Conservation (phyloP, 2,888 invertebrate genomes). For the Axea sp. region DNA sequence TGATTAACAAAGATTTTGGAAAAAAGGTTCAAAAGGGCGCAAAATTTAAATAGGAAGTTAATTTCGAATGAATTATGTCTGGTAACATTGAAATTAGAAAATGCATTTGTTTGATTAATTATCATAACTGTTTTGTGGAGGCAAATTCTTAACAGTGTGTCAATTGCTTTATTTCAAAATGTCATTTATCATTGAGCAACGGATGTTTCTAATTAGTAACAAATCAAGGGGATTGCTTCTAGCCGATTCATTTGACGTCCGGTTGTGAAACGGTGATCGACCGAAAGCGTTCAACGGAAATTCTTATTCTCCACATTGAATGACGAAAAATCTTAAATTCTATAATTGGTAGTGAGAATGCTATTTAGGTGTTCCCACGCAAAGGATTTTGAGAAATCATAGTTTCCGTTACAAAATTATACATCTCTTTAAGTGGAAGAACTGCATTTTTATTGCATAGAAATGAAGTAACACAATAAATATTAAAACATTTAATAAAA, state of each 20-base stretch:
- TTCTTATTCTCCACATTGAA: slow-evolving; percentile 21
- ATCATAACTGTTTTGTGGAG: not conserved
- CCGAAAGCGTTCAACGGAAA: slow-evolving; percentile 15
- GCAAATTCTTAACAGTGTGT: slow-evolving; percentile 13
- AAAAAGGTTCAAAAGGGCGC: no score
- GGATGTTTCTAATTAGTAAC: slow-evolving; percentile 54
- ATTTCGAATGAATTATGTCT: not conserved
- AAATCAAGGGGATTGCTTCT: slow-evolving; percentile 49
- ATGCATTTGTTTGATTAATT: slow-evolving; percentile 7
- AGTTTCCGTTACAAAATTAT: no score
- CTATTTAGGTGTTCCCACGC: slow-evolving; percentile 1
- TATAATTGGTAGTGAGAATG: slow-evolving; percentile 36
- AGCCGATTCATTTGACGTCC: slow-evolving; percentile 50
- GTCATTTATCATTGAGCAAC: slow-evolving; percentile 48
- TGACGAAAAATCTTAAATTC: slow-evolving; percentile 27
- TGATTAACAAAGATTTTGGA: no score
- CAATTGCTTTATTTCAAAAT: slow-evolving; percentile 33
- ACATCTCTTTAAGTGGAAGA: no score
- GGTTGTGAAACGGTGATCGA: slow-evolving; percentile 37
- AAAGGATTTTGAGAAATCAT: no score
- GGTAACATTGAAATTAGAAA: slow-evolving; percentile 6
- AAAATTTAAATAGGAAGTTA: no score
- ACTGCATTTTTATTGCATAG: no score
- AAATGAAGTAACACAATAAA: no score
- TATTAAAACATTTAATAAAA: no score